Conservation (phyloP, 2,113 vertebrate genomes). For the Cyanoliseus patagonus region DNA sequence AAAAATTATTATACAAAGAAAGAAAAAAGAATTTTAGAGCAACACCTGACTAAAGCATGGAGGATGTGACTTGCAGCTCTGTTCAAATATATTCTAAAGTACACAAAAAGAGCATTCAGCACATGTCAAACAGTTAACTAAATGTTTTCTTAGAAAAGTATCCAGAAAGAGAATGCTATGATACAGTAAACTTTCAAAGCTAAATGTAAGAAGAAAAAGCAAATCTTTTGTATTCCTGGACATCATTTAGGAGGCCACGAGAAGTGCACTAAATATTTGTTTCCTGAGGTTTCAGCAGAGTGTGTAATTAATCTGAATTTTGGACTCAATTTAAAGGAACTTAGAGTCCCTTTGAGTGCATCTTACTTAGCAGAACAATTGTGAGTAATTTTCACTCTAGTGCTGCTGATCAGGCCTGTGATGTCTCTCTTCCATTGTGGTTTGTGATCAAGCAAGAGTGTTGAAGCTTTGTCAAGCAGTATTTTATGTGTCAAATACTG, state of each 20-base stretch:
- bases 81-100: not conserved
- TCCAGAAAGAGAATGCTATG: not conserved
- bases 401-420: not conserved
- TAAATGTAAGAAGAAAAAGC: not conserved
- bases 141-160: not conserved
- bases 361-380: not conserved
- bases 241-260: not conserved
- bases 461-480: constrained; percentile 39
- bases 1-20: not conserved
- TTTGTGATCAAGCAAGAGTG: constrained; percentile 2
- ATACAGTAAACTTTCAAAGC: not conserved
- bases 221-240: not conserved
- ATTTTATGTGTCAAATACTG: constrained; percentile 47
- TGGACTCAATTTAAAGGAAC: not conserved
- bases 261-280: constrained; percentile 6
- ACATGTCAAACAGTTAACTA: not conserved
- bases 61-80: not conserved
- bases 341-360: not conserved
- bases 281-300: constrained; percentile 3
- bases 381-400: not conserved
- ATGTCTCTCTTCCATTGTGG: not conserved
- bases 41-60: not conserved
- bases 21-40: not conserved
- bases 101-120: not conserved
- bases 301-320: constrained; percentile 12